These are phyloP conservation scores for Cairina moschata DNA, from an alignment of 2,113 vertebrate genomes.

Conservation along the genomic window DNA sequence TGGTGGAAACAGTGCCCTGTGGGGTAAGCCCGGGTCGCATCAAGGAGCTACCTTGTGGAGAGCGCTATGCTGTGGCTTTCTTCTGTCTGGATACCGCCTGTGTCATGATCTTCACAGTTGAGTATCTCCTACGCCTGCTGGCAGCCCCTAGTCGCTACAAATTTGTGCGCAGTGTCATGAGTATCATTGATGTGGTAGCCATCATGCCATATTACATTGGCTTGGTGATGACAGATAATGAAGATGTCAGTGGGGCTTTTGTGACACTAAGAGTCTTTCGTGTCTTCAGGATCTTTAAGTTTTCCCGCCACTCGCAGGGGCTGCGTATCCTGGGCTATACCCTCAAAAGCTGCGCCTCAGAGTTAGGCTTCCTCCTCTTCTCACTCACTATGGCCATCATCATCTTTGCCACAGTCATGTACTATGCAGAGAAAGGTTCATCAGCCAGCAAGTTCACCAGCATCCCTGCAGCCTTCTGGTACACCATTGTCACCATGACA, in stretches of 20 bases:
- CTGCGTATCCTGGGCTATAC: slow-evolving; percentile 97
- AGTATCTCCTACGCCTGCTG: slow-evolving; percentile 91
- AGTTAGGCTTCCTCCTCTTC: slow-evolving; percentile 97
- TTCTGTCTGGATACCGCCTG: slow-evolving; percentile 98
- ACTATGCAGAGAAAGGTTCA: slow-evolving; percentile 97
- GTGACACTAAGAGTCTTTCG: slow-evolving; percentile 96
- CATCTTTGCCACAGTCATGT: slow-evolving; percentile 99
- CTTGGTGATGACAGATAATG: slow-evolving; percentile 96
- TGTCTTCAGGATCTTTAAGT: slow-evolving; percentile 98
- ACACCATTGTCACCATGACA: slow-evolving; percentile 99
- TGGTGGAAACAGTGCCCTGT: slow-evolving; percentile 95
- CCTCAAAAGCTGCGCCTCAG: slow-evolving; percentile 96
- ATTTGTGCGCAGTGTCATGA: slow-evolving; percentile 96
- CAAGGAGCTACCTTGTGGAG: slow-evolving; percentile 89
- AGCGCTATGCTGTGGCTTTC: slow-evolving; percentile 93
- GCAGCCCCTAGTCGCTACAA: slow-evolving; percentile 92
- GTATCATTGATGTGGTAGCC: slow-evolving; percentile 96
- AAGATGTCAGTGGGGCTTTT: slow-evolving; percentile 97
- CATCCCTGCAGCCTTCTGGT: slow-evolving; percentile 98
- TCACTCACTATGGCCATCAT: slow-evolving; percentile 99
- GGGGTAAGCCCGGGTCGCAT: slow-evolving; percentile 76
- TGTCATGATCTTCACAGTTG: slow-evolving; percentile 98
- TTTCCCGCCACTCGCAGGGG: slow-evolving; percentile 96
- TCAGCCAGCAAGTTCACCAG: slow-evolving; percentile 95
- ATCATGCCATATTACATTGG: slow-evolving; percentile 98